Base-by-base conservation (phyloP, 2,888 invertebrate genomes). In the Endotricha flammealis region DNA sequence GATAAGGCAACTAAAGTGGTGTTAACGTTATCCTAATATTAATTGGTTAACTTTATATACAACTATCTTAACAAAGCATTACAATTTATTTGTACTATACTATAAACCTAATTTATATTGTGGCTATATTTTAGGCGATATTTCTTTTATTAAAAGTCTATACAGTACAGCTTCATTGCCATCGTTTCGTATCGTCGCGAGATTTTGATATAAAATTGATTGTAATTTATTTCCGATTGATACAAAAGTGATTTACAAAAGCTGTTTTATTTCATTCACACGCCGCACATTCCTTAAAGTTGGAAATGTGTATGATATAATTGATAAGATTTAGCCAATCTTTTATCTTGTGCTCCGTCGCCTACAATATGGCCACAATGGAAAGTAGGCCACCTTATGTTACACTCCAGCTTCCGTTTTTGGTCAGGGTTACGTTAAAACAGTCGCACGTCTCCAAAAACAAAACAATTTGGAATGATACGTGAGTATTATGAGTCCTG, bases 1-100 rank as follows among this genome's bases (percentile, higher is more conserved):
- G 60, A 53, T 75, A 77, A 79, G 82, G 81, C 81, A 75, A 77
- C 77, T 52, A 46, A 70, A 74, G 61, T 61, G 75, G 71, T 71
- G 66, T 74, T 62, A 49, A 58, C 39, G 50, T 68, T 67, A 57
- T 56, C 42, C 28, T 45, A 45, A 46, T 34, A 50, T 41, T 30
- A 16, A 33, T 45, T 43, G 41, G 44, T 42, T 47, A 49, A 58
- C 50, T 42, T 46, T 71, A 68, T 66, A 54, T 66, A 75, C 64
- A 69, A 61, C 60, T 69, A 71, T 39, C 57, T 55, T 64, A 58
- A 46, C 49, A 61, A 56, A 65, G 62, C 64, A 62, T 54, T 66
- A 70, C 64, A 27, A 20, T 20, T 33, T 33, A 33, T 78, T 82
- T 81, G 80, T 81, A 82, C 79, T 80, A 70, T 69, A 57, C 71